phyloP scores from a whole-genome alignment of 2,113 vertebrate species.

The Laterallus jamaicensis region DNA sequence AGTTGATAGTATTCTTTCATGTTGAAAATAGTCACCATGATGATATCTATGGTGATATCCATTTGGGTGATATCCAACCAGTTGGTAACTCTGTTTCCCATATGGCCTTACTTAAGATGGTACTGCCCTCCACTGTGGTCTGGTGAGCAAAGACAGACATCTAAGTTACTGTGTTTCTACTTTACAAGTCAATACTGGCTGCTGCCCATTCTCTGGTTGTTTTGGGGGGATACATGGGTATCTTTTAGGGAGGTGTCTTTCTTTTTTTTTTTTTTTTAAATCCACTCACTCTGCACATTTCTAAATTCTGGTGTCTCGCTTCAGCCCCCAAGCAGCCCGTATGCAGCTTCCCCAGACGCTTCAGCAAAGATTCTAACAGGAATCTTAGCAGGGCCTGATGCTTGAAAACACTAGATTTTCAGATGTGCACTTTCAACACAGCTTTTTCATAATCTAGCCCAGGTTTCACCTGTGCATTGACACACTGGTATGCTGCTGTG shows the following conservation, averaged over 20 bases:
- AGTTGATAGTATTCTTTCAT: background rate
- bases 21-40: background rate
- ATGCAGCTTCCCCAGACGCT: background rate
- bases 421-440: background rate
- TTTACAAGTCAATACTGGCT: background rate
- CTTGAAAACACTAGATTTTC: background rate
- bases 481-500: background rate
- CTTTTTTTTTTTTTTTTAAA: background rate
- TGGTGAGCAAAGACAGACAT: background rate
- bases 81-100: background rate
- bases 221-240: fast-evolving
- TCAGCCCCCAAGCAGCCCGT: background rate
- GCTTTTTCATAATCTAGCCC: background rate
- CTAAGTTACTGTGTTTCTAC: background rate
- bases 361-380: background rate
- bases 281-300: background rate
- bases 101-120: background rate
- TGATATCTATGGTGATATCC: background rate
- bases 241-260: background rate
- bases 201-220: background rate
- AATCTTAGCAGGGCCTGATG: background rate
- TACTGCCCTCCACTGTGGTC: background rate
- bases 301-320: background rate
- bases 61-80: background rate
- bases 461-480: background rate